Evolutionary conservation across 1,140 invertebrate genomes (phyloP).

Genomic region (Adoxophyes honmai): DNA sequence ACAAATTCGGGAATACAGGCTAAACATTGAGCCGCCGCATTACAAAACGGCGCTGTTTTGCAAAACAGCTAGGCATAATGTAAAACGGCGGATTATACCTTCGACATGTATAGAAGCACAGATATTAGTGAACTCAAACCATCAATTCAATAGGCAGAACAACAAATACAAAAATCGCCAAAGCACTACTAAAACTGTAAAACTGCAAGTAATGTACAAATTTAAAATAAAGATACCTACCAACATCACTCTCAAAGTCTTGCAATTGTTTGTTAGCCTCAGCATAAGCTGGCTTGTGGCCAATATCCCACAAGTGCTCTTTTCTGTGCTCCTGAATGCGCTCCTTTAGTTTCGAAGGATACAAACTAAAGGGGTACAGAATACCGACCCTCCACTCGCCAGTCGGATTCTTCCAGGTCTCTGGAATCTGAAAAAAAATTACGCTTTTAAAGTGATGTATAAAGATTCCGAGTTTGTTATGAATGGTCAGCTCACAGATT

Average conservation of each 20-base stretch:
- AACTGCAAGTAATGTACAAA: too few relatives aligned
- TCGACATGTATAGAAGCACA: too few relatives aligned
- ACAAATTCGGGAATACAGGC: too few relatives aligned
- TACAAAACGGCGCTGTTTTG: too few relatives aligned
- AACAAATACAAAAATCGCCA: too few relatives aligned
- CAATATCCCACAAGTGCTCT: conserved; percentile 90
- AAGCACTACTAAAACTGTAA: too few relatives aligned
- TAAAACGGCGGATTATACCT: too few relatives aligned
- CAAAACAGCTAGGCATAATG: too few relatives aligned
- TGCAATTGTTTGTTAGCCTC: conserved; percentile 85
- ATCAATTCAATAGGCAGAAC: too few relatives aligned
- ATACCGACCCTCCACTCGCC: conserved; percentile 91
- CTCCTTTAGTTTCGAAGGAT: conserved; percentile 89
- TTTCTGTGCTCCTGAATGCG: conserved; percentile 90
- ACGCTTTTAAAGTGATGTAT: background rate
- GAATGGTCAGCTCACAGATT: background rate
- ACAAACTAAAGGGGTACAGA: conserved; percentile 91
- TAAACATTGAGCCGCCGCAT: too few relatives aligned
- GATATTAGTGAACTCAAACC: too few relatives aligned
- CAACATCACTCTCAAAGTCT: conserved; percentile 81
- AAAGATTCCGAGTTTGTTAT: background rate
- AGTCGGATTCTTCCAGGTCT: conserved; percentile 89
- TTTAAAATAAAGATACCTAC: conserved; percentile 32
- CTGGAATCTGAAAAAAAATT: conserved; percentile 84
- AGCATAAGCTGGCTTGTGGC: conserved; percentile 88